Percentiles rank a stretch among this genome's conserved stretches.
These are phyloP conservation scores for Rhynchotus rufescens DNA, from an alignment of 2,797 vertebrate species.

Conservation along the genomic window DNA sequence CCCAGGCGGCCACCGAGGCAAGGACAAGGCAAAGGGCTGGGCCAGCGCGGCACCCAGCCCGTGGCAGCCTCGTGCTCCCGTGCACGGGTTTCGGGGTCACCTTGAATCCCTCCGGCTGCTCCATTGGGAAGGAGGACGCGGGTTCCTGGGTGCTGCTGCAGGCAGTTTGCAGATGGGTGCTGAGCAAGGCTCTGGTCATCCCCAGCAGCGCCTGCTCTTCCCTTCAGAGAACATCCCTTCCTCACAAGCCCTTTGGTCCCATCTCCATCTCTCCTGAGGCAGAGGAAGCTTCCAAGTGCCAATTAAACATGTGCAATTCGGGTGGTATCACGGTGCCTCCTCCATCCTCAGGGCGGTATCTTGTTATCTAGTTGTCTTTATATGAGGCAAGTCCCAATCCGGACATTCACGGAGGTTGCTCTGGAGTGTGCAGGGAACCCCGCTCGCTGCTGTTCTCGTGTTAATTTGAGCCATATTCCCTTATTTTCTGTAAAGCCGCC, in stretches of 20 bases:
- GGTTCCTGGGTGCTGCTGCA: no score
- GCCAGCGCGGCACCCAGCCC: no score
- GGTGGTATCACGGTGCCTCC: neutral
- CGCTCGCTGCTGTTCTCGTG: constrained; percentile 19
- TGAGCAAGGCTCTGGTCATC: neutral
- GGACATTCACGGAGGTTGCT: constrained; percentile 54
- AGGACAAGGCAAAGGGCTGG: neutral
- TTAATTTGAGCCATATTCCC: neutral
- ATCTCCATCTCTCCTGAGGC: neutral
- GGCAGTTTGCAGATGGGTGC: neutral
- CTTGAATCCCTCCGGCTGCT: neutral
- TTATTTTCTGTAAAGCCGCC: neutral
- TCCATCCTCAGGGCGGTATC: neutral
- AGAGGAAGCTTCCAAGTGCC: neutral
- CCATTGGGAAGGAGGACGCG: no score
- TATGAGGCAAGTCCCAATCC: constrained; percentile 52
- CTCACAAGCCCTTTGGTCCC: neutral
- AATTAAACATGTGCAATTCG: constrained; percentile 50
- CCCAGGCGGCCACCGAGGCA: no score
- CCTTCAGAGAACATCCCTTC: constrained; percentile 1
- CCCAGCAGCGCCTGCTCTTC: neutral
- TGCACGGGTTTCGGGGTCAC: no score
- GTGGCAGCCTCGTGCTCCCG: neutral
- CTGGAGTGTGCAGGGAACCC: constrained; percentile 20
- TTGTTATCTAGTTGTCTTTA: constrained; percentile 46